These are phyloP conservation scores for Arenicola marina DNA, from an alignment of 2,888 invertebrate genomes.

Conservation along the genomic window DNA sequence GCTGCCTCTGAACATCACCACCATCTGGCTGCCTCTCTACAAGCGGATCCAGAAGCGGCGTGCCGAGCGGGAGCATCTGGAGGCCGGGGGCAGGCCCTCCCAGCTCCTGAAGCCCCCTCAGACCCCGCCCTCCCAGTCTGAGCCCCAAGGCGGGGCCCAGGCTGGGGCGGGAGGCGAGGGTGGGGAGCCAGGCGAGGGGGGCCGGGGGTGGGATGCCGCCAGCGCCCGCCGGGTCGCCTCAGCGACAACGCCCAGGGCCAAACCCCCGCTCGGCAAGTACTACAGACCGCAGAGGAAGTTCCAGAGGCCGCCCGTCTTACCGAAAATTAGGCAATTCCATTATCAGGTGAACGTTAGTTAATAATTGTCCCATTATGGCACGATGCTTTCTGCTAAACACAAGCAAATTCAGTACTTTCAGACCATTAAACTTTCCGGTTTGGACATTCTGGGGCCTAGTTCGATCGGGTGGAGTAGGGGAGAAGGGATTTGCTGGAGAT, in stretches of 20 bases:
- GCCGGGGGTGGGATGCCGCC: too few species aligned
- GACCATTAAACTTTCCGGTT: too few species aligned
- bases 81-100: not conserved
- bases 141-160: too few species aligned
- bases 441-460: too few species aligned
- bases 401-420: too few species aligned
- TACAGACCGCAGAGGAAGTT: conserved; percentile 6
- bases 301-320: conserved; percentile 1
- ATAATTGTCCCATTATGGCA: not conserved
- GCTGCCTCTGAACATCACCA: conserved; percentile 15
- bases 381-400: too few species aligned
- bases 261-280: conserved; percentile 6
- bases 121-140: not conserved
- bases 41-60: not conserved
- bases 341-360: conserved; percentile 6
- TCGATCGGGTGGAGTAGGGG: too few species aligned
- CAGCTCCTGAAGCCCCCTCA: not conserved
- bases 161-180: too few species aligned
- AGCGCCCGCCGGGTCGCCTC: too few species aligned
- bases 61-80: not conserved
- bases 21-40: conserved; percentile 19
- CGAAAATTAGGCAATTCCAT: conserved; percentile 11
- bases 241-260: too few species aligned
- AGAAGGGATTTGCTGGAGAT: too few species aligned
- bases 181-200: too few species aligned